Percentiles rank a stretch among this genome's conserved stretches.
Conservation (phyloP, 92 coral and sea anemone genomes). For the Ricordea florida region DNA sequence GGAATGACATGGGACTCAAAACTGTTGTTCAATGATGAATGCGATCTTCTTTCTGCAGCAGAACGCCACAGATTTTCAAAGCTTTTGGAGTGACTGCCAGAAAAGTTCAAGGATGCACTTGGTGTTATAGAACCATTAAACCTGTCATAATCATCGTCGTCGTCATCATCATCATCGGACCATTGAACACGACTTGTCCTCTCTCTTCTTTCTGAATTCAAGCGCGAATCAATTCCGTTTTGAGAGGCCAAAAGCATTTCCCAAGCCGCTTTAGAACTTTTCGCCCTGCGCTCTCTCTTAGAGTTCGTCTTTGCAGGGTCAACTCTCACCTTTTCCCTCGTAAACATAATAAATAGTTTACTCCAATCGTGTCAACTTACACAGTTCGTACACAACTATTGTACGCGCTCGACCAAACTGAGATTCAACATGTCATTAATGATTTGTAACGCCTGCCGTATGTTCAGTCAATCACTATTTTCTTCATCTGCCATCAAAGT, state of each 20-base stretch:
- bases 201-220: slow-evolving; percentile 2
- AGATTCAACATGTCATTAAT: too few relatives aligned
- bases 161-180: slow-evolving; percentile 44
- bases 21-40: neutral
- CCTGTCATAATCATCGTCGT: slow-evolving; percentile 52
- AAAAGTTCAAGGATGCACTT: slow-evolving; percentile 61
- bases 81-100: slow-evolving; percentile 65
- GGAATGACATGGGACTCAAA: neutral
- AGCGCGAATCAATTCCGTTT: neutral
- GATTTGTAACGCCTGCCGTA: too few relatives aligned
- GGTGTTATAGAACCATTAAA: slow-evolving; percentile 61
- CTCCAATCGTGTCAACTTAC: neutral
- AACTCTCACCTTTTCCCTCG: slow-evolving; percentile 75
- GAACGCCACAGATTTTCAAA: slow-evolving; percentile 61
- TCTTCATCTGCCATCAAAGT: too few relatives aligned
- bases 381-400: neutral
- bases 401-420: too few relatives aligned
- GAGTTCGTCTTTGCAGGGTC: slow-evolving; percentile 63
- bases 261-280: slow-evolving; percentile 79
- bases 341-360: slow-evolving; percentile 50
- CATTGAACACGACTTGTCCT: slow-evolving; percentile 1
- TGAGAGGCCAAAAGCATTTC: slow-evolving; percentile 68
- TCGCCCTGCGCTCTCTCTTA: slow-evolving; percentile 59
- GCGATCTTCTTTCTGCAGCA: slow-evolving; percentile 44
- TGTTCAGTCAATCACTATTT: too few relatives aligned